phyloP scores from a whole-genome alignment of 1,140 invertebrate genomes.

The Ruditapes philippinarum region DNA sequence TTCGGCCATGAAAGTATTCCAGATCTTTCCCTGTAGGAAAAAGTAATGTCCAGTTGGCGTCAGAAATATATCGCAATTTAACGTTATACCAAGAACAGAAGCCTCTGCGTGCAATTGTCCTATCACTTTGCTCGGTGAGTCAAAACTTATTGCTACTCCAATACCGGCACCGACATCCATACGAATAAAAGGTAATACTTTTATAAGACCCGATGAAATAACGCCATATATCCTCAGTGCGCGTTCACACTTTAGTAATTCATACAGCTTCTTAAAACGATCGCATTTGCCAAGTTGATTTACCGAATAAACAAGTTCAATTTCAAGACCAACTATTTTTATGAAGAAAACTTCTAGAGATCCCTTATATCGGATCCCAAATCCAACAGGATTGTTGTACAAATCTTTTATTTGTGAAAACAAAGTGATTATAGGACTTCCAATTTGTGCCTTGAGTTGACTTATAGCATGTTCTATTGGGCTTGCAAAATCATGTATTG shows the following conservation, averaged over 20 bases:
- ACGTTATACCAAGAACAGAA: background rate
- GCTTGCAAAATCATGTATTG: background rate
- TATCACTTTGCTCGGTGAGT: background rate
- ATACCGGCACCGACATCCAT: slow-evolving; percentile 28
- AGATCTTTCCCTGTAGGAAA: slow-evolving; percentile 49
- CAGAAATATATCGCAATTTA: slow-evolving; percentile 16
- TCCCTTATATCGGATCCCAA: background rate
- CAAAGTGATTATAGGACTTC: background rate
- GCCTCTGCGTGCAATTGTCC: background rate
- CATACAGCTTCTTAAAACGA: background rate
- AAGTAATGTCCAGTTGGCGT: background rate
- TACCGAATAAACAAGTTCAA: slow-evolving; percentile 36
- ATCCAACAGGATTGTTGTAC: background rate
- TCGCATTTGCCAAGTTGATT: background rate
- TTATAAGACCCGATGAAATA: background rate
- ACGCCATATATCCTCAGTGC: slow-evolving; percentile 5
- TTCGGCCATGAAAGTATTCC: slow-evolving; percentile 54
- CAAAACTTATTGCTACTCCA: slow-evolving; percentile 32
- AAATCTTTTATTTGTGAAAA: background rate
- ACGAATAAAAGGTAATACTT: slow-evolving; percentile 1
- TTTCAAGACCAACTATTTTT: slow-evolving; percentile 18
- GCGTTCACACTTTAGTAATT: background rate
- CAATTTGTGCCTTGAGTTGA: background rate
- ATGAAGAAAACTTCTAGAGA: background rate
- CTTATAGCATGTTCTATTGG: background rate